These are phyloP conservation scores for Listrodromus nycthemerus DNA, from an alignment of 2,888 invertebrate species.

Conservation along the genomic window DNA sequence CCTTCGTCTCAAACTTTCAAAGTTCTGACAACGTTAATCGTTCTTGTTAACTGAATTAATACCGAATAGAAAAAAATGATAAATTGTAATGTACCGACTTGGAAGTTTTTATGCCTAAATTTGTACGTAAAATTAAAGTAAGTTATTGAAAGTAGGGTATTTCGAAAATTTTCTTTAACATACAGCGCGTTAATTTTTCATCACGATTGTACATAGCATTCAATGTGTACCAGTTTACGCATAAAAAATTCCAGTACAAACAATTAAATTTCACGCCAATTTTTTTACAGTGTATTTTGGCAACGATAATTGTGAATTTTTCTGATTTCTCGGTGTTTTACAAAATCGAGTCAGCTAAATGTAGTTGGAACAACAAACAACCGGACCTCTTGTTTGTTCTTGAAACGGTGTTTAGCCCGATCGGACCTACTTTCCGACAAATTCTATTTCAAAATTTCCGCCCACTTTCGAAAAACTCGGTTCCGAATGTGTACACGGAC, in stretches of 20 bases:
- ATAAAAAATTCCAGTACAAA: neutral
- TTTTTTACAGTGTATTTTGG: neutral
- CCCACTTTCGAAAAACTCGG: neutral
- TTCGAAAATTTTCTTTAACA: too few relatives aligned
- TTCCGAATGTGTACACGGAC: neutral
- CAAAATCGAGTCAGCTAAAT: neutral
- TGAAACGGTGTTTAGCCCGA: neutral
- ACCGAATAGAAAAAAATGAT: too few relatives aligned
- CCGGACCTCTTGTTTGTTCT: neutral
- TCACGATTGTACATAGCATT: too few relatives aligned
- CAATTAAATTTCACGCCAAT: neutral
- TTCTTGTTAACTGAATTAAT: too few relatives aligned
- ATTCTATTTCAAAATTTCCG: neutral
- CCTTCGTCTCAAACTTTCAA: neutral
- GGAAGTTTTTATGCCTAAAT: too few relatives aligned
- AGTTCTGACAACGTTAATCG: neutral
- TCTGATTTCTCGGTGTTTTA: neutral
- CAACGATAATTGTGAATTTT: neutral
- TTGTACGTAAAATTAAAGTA: too few relatives aligned
- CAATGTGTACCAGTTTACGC: too few relatives aligned
- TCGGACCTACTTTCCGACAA: neutral
- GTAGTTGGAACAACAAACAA: neutral
- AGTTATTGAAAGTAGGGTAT: too few relatives aligned
- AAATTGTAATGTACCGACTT: too few relatives aligned
- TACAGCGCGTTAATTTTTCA: too few relatives aligned